phyloP scores from a whole-genome alignment of 2,888 invertebrate genomes.

The Colostygia pectinataria region DNA sequence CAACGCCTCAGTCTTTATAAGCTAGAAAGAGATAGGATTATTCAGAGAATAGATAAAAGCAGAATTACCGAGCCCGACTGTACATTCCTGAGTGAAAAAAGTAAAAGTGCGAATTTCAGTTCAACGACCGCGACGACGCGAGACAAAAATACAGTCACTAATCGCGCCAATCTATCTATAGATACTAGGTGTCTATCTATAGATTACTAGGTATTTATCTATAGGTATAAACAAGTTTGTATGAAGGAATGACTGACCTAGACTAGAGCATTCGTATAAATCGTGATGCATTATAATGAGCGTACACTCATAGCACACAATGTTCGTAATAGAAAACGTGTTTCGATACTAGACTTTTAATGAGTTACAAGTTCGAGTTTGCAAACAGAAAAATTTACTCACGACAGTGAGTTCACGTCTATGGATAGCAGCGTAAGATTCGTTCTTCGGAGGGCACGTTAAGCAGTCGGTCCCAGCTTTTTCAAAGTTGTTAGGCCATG shows the following conservation, averaged over 20 bases:
- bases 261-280: conserved; percentile 7
- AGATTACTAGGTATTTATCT: conserved; percentile 10
- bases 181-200: conserved; percentile 12
- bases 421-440: too few species aligned
- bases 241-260: conserved; percentile 19
- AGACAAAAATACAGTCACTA: conserved; percentile 34
- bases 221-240: conserved; percentile 12
- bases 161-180: conserved; percentile 31
- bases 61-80: conserved; percentile 13
- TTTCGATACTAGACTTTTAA: not conserved
- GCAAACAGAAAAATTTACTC: too few species aligned
- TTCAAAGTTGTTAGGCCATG: too few species aligned
- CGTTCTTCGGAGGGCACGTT: too few species aligned
- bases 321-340: conserved; percentile 4
- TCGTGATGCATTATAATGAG: not conserved
- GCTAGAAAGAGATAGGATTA: conserved; percentile 8
- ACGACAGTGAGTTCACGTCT: too few species aligned
- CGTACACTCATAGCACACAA: not conserved
- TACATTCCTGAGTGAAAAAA: conserved; percentile 30
- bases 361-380: too few species aligned
- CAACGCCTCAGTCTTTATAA: conserved; percentile 4
- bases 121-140: conserved; percentile 32
- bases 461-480: too few species aligned
- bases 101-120: conserved; percentile 36
- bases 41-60: conserved; percentile 18